Percentiles rank a stretch among this genome's conserved stretches.
phyloP scores from a whole-genome alignment of 2,113 vertebrate species.

The Indicator indicator region DNA sequence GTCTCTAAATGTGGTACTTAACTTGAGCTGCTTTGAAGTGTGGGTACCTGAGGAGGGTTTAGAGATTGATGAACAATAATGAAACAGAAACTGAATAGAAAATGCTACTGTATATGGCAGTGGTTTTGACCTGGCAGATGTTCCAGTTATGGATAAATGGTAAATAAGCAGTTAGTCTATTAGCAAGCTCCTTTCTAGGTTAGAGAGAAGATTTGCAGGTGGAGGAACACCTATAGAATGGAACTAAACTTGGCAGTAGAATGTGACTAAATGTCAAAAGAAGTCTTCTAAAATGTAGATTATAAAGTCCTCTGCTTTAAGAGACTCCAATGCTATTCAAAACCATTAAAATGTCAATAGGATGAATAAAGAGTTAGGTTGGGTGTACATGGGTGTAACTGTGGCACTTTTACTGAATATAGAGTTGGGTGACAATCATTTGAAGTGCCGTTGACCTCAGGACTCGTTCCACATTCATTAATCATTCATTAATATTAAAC shows the following conservation, averaged over 20 bases:
- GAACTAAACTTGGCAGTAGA: neutral
- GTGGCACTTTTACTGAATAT: neutral
- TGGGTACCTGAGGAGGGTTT: neutral
- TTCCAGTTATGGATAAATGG: neutral
- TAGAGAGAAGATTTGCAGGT: neutral
- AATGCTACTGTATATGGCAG: neutral
- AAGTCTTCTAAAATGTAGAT: neutral
- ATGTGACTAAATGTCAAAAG: neutral
- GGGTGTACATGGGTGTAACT: neutral
- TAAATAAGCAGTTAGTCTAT: neutral
- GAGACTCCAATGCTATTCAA: neutral
- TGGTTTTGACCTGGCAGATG: neutral
- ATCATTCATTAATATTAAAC: neutral
- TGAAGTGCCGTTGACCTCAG: neutral
- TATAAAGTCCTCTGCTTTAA: neutral
- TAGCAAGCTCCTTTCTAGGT: neutral
- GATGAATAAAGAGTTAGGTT: neutral
- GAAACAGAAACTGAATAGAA: neutral
- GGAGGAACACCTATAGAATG: neutral
- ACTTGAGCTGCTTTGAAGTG: neutral
- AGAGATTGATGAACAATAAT: neutral
- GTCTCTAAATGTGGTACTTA: neutral
- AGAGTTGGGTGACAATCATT: neutral
- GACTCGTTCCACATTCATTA: neutral
- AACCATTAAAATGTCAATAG: neutral